Evolutionary conservation across 2,113 vertebrate genomes (phyloP).

Genomic region (Pelusios castaneus): DNA sequence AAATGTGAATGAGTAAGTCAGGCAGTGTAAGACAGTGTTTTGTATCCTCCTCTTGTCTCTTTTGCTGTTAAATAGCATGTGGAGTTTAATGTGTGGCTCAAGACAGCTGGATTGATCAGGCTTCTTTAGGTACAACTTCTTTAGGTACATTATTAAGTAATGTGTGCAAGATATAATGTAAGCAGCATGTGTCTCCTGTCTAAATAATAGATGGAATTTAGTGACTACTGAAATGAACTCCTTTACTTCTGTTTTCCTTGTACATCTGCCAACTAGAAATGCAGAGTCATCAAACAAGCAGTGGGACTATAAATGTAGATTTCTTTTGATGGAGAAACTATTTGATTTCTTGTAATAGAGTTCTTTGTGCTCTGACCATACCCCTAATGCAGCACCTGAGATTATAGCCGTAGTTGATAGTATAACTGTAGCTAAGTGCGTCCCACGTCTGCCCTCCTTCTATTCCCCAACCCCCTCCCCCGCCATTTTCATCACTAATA

Average conservation of each 20-base stretch:
- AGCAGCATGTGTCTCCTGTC: conserved; percentile 16
- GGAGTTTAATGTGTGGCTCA: neutral
- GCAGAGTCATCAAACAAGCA: conserved; percentile 10
- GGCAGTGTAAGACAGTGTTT: neutral
- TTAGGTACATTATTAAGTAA: conserved; percentile 3
- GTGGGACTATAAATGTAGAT: neutral
- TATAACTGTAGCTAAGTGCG: neutral
- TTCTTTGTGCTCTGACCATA: conserved; percentile 28
- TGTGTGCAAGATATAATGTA: neutral
- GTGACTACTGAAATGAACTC: conserved; percentile 28
- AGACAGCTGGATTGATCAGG: neutral
- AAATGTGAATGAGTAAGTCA: neutral
- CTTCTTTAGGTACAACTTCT: neutral
- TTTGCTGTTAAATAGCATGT: neutral
- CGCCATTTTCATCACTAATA: conserved; percentile 1
- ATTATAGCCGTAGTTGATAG: neutral
- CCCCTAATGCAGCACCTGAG: neutral
- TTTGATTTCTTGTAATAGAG: neutral
- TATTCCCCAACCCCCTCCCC: neutral
- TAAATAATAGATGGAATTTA: conserved; percentile 27
- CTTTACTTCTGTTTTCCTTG: conserved; percentile 33
- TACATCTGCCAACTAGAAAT: conserved; percentile 15
- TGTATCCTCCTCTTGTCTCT: neutral
- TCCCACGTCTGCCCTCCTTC: no score
- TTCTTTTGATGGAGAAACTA: neutral